Base-by-base conservation (phyloP, 2,888 invertebrate genomes). In the Crioceris asparagi region DNA sequence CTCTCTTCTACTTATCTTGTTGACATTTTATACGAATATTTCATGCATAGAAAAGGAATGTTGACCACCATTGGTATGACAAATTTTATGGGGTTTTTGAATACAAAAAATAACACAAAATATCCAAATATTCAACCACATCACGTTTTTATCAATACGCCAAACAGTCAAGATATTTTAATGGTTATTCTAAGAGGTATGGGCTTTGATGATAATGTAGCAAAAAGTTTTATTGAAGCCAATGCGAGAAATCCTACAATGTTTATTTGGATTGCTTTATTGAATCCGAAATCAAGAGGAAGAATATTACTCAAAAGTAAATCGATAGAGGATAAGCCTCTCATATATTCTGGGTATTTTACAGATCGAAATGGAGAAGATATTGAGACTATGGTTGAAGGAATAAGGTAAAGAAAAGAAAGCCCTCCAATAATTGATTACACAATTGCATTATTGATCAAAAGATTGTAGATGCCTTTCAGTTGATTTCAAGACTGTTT, bases 301-400 rank as follows among this genome's bases (percentile, higher is more conserved):
- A 55, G 55, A 39, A 53, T 83, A 3, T 61, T 65, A 38, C 56
- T 83, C 8, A 57, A 57, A 27, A 71, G 72, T 1, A 60, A 57
- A 1, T 58, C 80, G 54, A 76, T 79, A 0, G 55, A 62, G 17
- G 72, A 75, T 4, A 62, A 70, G 35, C 80, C 81, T 0, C 49
- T 67, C 16, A 74, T 83, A 29, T 64, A 73, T 48, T 65, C 78
- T 2, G 77, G 79, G 49, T 82, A 80, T 56, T 67, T 83, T 17
- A 56, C 65, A 1, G 68, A 75, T 14, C 50, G 61, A 1, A 59
- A 66, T 36, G 81, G 62, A 1, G 67, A 76, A 11, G 53, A 61
- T 74, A 2, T 60, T 70, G 53, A 67, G 16, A 69, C 66, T 1
- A 56, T 75, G 1, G 55, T 73, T 32, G 57, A 70, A 27, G 71